Conservation (phyloP, 2,113 vertebrate genomes). For the Callocephalon fimbriatum region DNA sequence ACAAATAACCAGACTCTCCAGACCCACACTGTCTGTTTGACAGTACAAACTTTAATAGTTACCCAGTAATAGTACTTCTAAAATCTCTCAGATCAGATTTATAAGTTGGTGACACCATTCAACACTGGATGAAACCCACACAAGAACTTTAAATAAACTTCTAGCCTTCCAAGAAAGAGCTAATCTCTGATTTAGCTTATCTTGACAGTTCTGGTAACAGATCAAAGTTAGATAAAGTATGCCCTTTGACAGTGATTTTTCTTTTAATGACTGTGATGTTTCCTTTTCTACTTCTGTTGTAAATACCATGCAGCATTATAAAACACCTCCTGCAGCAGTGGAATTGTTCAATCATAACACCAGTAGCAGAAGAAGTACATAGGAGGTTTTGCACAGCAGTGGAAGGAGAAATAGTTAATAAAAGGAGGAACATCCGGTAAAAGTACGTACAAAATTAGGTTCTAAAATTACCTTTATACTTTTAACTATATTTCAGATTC, state of each 20-base stretch:
- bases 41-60: neutral
- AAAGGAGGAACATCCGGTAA: neutral
- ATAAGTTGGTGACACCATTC: neutral
- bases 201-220: neutral
- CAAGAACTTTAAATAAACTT: neutral
- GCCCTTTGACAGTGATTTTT: neutral
- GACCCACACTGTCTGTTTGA: neutral
- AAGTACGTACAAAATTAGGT: neutral
- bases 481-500: neutral
- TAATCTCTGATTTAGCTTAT: neutral
- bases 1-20: neutral
- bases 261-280: neutral
- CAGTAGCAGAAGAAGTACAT: neutral
- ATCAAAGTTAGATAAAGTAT: neutral
- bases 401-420: neutral
- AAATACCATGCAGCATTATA: neutral
- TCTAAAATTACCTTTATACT: neutral
- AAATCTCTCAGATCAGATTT: neutral
- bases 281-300: neutral
- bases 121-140: neutral
- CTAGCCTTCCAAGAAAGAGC: neutral
- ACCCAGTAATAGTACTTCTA: neutral
- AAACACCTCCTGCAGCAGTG: neutral
- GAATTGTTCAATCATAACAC: neutral
- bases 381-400: neutral